Evolutionary conservation across 2,888 invertebrate genomes (phyloP).

Genomic region (Phaonia tiefii): DNA sequence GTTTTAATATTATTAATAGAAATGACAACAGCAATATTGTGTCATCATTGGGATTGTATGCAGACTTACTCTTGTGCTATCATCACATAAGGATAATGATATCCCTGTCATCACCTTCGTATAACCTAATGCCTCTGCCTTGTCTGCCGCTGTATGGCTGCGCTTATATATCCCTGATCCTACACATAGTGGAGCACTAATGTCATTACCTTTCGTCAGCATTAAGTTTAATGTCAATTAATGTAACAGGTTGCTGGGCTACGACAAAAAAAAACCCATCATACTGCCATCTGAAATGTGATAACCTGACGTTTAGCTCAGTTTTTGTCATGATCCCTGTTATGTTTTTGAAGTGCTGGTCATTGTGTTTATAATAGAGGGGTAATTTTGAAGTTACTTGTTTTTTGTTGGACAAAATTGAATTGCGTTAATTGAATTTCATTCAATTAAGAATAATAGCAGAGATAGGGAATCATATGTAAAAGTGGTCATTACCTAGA

Average conservation of each 20-base stretch:
- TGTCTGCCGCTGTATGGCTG: constrained; percentile 2
- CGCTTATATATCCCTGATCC: constrained; percentile 30
- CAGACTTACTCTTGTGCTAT: constrained; percentile 17
- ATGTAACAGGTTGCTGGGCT: constrained; percentile 63
- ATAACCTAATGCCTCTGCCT: too few species aligned
- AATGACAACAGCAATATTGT: constrained; percentile 66
- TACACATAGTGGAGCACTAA: constrained; percentile 60
- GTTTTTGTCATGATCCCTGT: constrained; percentile 17
- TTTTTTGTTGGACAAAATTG: constrained; percentile 5
- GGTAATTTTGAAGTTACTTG: constrained; percentile 16
- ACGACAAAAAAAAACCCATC: background rate
- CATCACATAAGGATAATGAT: constrained; percentile 33
- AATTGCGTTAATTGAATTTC: constrained; percentile 32
- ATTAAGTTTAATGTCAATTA: constrained; percentile 68
- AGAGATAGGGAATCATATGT: too few species aligned
- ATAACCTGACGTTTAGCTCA: constrained; percentile 28
- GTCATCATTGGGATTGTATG: constrained; percentile 61
- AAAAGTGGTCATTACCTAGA: too few species aligned
- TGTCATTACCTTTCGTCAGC: constrained; percentile 68
- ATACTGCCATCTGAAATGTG: constrained; percentile 26
- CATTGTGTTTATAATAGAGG: constrained; percentile 31
- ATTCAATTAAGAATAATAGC: background rate
- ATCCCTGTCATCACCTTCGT: background rate
- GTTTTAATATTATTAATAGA: constrained; percentile 65
- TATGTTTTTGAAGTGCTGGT: constrained; percentile 46